Base-by-base conservation (phyloP, 2,888 invertebrate species). In the Incurvaria masculella region DNA sequence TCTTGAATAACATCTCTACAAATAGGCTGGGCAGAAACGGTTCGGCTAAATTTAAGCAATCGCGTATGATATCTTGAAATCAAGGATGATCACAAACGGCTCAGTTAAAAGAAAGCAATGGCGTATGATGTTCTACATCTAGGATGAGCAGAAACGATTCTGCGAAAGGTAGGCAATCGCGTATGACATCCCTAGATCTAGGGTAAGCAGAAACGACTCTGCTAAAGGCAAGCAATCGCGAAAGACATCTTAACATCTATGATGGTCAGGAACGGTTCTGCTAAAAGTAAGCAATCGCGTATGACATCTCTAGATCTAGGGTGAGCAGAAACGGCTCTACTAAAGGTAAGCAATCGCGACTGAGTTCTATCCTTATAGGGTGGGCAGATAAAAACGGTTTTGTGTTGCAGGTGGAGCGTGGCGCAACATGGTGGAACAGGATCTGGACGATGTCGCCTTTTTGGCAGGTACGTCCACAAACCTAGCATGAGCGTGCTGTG, bases 371-470 rank as follows among this genome's bases (percentile, higher is more conserved):
- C n/a, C n/a, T n/a, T n/a, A n/a, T n/a, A n/a, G n/a, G n/a, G n/a
- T n/a, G n/a, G n/a, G n/a, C n/a, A n/a, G n/a, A n/a, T 5, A 18
- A 41, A 16, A 16, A 43, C 19, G 21, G 8, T 21, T 44, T 21
- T 21, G 27, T 26, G 3, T 50, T 50, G 23, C 57, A 72, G 72
- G 74, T 66, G 78, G 79, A 53, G 79, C 80, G 58, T 84, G 87
- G 81, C 82, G 83, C 56, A 83, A 83, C 63, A 89, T 93, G 92
- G 91, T 90, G 72, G 93, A 94, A 66, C 91, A 91, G 69, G 94
- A 94, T 79, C 85, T 94, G 66, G 94, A 94, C 68, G 94, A 94
- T 81, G 92, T 93, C 63, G 93, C 94, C 53, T 94, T 94, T 80
- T 81, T 94, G 71, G 93, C 93, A 80, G 93, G 92, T 90, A 59